Percentiles rank a stretch among this genome's conserved stretches.
Evolutionary conservation across 2,113 vertebrate genomes (phyloP).

Genomic region (Globicephala melas): DNA sequence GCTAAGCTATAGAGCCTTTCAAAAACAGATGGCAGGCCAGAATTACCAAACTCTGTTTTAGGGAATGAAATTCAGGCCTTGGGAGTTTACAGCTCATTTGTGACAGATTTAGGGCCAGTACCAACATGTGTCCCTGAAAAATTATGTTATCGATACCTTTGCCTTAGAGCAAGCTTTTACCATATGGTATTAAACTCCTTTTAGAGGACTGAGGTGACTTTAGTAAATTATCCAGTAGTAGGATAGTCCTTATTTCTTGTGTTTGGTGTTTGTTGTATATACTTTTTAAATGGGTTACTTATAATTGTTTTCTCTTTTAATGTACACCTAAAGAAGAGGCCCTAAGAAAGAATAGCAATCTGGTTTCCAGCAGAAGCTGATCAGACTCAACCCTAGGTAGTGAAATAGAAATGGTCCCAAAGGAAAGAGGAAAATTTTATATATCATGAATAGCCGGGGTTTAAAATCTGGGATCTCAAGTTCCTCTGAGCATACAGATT

Average conservation of each 20-base stretch:
- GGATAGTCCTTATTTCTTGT: not conserved
- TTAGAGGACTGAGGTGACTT: not conserved
- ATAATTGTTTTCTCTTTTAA: not conserved
- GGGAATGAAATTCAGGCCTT: conserved; percentile 14
- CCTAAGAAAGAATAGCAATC: not conserved
- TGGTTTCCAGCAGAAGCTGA: not conserved
- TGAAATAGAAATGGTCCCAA: not conserved
- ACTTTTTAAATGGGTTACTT: not conserved
- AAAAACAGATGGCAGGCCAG: not conserved
- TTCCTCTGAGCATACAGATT: not conserved
- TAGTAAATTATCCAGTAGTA: not conserved
- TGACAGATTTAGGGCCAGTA: not conserved
- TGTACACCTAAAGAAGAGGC: not conserved
- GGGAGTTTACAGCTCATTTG: not conserved
- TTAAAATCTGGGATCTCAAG: not conserved
- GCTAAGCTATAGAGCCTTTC: not conserved
- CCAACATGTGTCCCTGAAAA: not conserved
- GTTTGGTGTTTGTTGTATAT: not conserved
- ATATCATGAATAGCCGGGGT: not conserved
- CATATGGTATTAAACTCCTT: not conserved
- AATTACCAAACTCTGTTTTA: not conserved
- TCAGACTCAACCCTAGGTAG: not conserved
- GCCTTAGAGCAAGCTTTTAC: not conserved
- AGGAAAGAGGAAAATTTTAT: not conserved
- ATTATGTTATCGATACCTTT: not conserved